Evolutionary conservation across 2,113 vertebrate species (phyloP).

Genomic region (Tympanuchus pallidicinctus): DNA sequence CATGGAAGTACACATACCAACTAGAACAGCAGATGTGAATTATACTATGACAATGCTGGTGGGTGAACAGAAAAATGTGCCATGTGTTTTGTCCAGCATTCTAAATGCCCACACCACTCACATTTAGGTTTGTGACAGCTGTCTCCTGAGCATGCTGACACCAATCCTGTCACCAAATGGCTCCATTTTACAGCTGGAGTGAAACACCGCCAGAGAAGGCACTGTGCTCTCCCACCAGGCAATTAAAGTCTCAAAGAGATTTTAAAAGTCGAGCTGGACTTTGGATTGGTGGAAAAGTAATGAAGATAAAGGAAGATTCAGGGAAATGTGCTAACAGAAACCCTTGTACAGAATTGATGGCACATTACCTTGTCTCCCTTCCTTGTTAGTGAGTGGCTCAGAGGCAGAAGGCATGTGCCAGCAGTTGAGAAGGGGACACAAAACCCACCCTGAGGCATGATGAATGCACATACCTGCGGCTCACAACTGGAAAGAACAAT

Average conservation of each 20-base stretch:
- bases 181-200: not conserved
- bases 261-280: not conserved
- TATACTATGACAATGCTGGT: not conserved
- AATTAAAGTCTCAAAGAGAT: not conserved
- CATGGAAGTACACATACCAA: not conserved
- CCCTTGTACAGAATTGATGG: not conserved
- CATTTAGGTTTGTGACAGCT: not conserved
- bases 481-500: not conserved
- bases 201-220: not conserved
- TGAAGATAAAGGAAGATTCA: not conserved
- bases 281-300: not conserved
- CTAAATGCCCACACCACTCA: not conserved
- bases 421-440: not conserved
- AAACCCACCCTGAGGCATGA: not conserved
- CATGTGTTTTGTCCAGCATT: rapidly evolving
- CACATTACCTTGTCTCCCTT: not conserved
- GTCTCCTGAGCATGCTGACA: not conserved
- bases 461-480: not conserved
- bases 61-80: not conserved
- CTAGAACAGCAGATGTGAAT: not conserved
- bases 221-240: not conserved
- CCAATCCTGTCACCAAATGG: not conserved
- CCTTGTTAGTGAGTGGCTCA: not conserved
- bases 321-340: not conserved
- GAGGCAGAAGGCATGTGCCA: not conserved